Conservation (phyloP, 2,888 invertebrate genomes). For the Tachina grossa region DNA sequence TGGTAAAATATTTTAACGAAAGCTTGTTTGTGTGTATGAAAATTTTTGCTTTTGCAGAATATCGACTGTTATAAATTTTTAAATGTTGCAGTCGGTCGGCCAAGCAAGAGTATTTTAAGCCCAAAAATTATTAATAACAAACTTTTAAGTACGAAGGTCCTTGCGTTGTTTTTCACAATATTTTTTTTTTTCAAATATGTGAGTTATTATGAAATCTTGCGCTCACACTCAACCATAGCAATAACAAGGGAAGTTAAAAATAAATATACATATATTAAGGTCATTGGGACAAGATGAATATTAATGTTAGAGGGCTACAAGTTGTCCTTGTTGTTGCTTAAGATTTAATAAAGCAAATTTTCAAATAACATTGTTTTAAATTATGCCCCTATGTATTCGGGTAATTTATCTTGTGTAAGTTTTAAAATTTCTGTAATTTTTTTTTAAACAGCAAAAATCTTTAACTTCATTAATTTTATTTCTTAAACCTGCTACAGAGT, state of each 20-base stretch:
- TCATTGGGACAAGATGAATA: conserved; percentile 53
- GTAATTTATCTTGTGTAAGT: no score
- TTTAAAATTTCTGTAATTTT: no score
- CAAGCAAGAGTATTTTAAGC: conserved; percentile 33
- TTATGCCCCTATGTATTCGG: no score
- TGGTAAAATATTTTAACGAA: conserved; percentile 40
- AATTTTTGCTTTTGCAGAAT: conserved; percentile 31
- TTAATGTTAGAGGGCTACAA: conserved; percentile 33
- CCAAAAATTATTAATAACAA: conserved; percentile 42
- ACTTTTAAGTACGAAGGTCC: conserved; percentile 7
- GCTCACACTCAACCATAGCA: not conserved
- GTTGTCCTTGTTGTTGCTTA: conserved; percentile 15
- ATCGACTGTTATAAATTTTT: conserved; percentile 57
- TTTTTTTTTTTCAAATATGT: not conserved
- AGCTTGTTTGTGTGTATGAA: conserved; percentile 23
- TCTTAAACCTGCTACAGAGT: no score
- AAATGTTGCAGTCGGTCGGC: conserved; percentile 26
- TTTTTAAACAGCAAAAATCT: no score
- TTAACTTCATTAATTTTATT: no score
- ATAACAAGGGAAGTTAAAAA: conserved; percentile 27
- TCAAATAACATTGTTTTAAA: not conserved
- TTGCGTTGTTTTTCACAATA: not conserved
- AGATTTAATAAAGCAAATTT: not conserved
- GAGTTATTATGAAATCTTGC: conserved; percentile 1
- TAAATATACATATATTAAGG: conserved; percentile 60